Evolutionary conservation across 2,113 vertebrate species (phyloP), one percentile per base, ranked within the genome.

Genomic region (Dendropsophus ebraccatus): DNA sequence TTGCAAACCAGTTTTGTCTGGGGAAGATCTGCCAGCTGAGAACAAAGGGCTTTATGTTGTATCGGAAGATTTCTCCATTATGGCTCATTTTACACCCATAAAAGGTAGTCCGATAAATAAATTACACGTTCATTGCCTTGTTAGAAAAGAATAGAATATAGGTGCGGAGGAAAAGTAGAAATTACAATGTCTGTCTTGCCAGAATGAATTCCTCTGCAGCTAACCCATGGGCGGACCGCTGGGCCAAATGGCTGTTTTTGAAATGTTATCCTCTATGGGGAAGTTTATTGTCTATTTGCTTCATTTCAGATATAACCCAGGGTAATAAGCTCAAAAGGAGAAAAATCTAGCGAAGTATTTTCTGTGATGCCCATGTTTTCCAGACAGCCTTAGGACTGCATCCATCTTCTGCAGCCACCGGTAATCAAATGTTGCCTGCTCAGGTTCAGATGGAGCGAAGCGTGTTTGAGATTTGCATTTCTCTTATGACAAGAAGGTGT

Each of bases 11-110:
- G 5, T 13, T 0, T 19, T 28, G 25, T 25, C 23, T 11, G 25
- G 10, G n/a, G 67, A 70, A 70, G 32, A 32, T 37, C 11, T 70
- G 67, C 67, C 67, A 70, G 35, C 32, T 41, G 13, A 21, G 35
- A 41, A 70, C 67, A 70, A 70, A 70, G 67, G 19, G 8, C 67
- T 70, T 70, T 70, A 23, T 70, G 67, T 41, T 70, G 67, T 7
- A 3, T 70, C 41, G 32, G 19, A 70, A 4, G 7, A 3, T 70
- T 70, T 70, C 32, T 37, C 30, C 11, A 35, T 37, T 37, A 41
- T 4, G 41, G 67, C 21, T 35, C 7, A 37, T 35, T 69, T 37
- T 19, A 69, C 37, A 35, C 17, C 65, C 17, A 7, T 69, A 35
- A 35, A 65, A 69, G 32, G 65, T 69, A 17, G 14, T 32, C 13